These are phyloP conservation scores for Battus philenor DNA, from an alignment of 1,140 invertebrate species.

Conservation along the genomic window DNA sequence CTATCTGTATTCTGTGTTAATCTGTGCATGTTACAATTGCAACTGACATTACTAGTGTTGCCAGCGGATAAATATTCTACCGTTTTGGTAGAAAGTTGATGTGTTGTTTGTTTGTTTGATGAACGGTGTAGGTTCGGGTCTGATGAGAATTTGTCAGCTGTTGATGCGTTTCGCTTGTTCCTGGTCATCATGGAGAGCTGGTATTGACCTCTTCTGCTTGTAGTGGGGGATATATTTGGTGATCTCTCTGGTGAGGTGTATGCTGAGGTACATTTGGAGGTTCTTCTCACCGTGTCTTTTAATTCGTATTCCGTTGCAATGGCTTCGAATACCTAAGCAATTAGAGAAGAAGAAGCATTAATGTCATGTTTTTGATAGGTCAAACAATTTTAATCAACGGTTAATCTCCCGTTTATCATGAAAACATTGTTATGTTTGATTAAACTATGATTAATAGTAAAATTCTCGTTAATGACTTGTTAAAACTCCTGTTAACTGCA, in stretches of 20 bases:
- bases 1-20: constrained; percentile 10
- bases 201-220: constrained; percentile 47
- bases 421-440: too few relatives aligned
- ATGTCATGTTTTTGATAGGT: too few relatives aligned
- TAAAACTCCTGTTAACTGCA: too few relatives aligned
- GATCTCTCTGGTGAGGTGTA: constrained; percentile 45
- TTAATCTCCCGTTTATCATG: too few relatives aligned
- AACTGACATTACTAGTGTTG: constrained; percentile 27
- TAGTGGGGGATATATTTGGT: constrained; percentile 43
- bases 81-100: constrained; percentile 20
- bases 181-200: constrained; percentile 55
- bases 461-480: too few relatives aligned
- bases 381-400: too few relatives aligned
- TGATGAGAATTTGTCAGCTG: constrained; percentile 46
- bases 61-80: constrained; percentile 20
- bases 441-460: too few relatives aligned
- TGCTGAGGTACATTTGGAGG: constrained; percentile 34
- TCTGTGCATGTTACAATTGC: constrained; percentile 21
- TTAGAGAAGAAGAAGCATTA: too few relatives aligned
- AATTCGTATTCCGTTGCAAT: constrained; percentile 65
- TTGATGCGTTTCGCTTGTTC: constrained; percentile 34
- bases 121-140: constrained; percentile 50
- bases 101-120: constrained; percentile 16
- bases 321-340: constrained; percentile 64
- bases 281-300: constrained; percentile 36